Base-by-base conservation (phyloP, 2,113 vertebrate genomes). In the Tragulus kanchil region DNA sequence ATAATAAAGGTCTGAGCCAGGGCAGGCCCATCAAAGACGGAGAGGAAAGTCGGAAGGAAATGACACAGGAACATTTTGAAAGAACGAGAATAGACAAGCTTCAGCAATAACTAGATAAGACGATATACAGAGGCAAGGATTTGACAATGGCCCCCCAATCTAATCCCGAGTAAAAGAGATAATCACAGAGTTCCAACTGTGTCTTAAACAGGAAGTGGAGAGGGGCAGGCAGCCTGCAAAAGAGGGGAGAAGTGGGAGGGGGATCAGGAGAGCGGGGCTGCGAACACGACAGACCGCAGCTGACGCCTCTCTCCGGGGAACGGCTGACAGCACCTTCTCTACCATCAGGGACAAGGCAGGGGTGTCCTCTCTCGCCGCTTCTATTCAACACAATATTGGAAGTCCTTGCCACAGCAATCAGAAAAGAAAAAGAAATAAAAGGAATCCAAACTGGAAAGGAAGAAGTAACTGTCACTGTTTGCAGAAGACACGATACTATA, bases 41-140 rank as follows among this genome's bases (percentile, higher is more conserved):
- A 17, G 28, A 31, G 45, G 11, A 12, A 64, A 31, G 42, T 4
- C 65, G 0, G 75, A 26, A 9, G 21, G n/a, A 10, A 23, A 31
- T 8, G 16, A 36, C 0, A 4, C 2, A 3, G 4, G 50, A 8
- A 16, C 28, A 0, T 5, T 1, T 0, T 0, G 1, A 54, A 1
- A 36, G 21, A 31, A 50, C 17, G 19, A 23, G 36, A 26, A 19
- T 13, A 31, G 9, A 9, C 3, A 3, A 21, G 61, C 17, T 54
- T 50, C 5, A 0, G 8, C 23, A 31, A 8, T 1, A 14, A 64
- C 3, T 2, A 2, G 42, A 11, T 0, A 14, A 36, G 36, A 0
- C 15, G 45, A 6, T 8, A 61, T 45, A 19, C 17, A 15, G 14
- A 45, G 48, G 8, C 3, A 6, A 26, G 16, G 82, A 23, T 8